These are phyloP conservation scores for Drosophila lowei DNA, from an alignment of 1,140 invertebrate species.

Conservation along the genomic window DNA sequence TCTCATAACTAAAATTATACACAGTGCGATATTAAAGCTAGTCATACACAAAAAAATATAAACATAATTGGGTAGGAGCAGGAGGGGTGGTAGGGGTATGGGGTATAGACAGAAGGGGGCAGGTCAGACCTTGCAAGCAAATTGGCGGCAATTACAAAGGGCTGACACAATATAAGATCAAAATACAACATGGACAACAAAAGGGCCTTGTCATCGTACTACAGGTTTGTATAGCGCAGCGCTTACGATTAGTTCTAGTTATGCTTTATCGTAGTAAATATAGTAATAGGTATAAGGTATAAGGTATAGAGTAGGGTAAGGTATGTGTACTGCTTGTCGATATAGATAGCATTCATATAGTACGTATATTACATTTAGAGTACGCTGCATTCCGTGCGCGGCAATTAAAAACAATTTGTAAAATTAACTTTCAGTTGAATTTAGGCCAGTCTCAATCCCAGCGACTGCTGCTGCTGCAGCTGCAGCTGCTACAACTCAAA, in stretches of 20 bases:
- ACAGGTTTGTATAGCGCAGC: slow-evolving; percentile 74
- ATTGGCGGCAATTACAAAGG: slow-evolving; percentile 66
- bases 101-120: slow-evolving; percentile 5
- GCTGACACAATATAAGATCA: slow-evolving; percentile 46
- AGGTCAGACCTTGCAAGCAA: slow-evolving; percentile 59
- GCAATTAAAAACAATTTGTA: slow-evolving; percentile 68
- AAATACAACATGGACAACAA: slow-evolving; percentile 34
- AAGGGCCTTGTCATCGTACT: slow-evolving; percentile 62
- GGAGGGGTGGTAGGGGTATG: background rate
- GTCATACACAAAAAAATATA: slow-evolving; percentile 58
- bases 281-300: slow-evolving; percentile 21
- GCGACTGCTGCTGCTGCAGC: slow-evolving; percentile 1
- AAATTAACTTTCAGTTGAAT: slow-evolving; percentile 51
- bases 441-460: slow-evolving; percentile 48
- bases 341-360: slow-evolving; percentile 28
- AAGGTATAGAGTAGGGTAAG: slow-evolving; percentile 18
- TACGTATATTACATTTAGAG: slow-evolving; percentile 54
- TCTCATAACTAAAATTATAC: slow-evolving; percentile 73
- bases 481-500: slow-evolving; percentile 92
- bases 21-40: slow-evolving; percentile 68
- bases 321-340: slow-evolving; percentile 18
- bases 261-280: slow-evolving; percentile 44
- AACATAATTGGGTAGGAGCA: slow-evolving; percentile 48
- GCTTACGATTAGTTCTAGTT: slow-evolving; percentile 53
- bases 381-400: slow-evolving; percentile 40